phyloP scores from a whole-genome alignment of 2,113 vertebrate species.

The Muscicapa adusta region DNA sequence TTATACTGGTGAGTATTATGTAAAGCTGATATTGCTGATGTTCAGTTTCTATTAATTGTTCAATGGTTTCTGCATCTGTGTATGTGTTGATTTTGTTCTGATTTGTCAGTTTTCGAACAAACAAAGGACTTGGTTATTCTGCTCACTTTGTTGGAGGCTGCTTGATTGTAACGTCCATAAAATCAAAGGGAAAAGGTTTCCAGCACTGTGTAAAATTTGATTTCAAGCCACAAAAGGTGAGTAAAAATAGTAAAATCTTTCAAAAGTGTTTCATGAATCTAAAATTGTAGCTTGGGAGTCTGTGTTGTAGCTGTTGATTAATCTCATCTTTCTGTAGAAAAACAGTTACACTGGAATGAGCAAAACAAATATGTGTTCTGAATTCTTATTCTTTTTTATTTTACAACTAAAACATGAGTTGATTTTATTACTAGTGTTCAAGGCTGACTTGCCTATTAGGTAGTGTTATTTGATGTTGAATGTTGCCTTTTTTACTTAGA shows the following conservation, averaged over 20 bases:
- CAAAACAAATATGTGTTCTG: neutral
- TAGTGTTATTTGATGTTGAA: neutral
- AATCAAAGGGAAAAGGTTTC: constrained; percentile 97
- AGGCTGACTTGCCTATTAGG: neutral
- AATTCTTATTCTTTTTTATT: neutral
- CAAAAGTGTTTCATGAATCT: neutral
- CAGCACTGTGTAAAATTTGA: constrained; percentile 99
- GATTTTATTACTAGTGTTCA: neutral
- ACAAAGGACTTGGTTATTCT: constrained; percentile 96
- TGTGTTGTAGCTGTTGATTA: neutral
- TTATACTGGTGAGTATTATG: constrained; percentile 89
- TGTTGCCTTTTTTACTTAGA: neutral
- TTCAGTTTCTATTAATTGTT: neutral
- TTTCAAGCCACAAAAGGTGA: constrained; percentile 98
- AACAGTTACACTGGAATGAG: neutral
- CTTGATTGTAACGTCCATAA: constrained; percentile 95
- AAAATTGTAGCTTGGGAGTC: neutral
- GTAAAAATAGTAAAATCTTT: neutral
- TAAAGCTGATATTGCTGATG: neutral
- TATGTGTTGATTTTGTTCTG: constrained; percentile 34
- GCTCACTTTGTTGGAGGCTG: constrained; percentile 97
- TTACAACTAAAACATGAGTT: neutral
- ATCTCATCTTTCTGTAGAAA: neutral
- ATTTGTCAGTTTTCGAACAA: constrained; percentile 89
- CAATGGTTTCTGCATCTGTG: neutral